Percentiles rank a stretch among this genome's conserved stretches.
Evolutionary conservation across 2,888 invertebrate genomes (phyloP).

Genomic region (Callimorpha dominula): DNA sequence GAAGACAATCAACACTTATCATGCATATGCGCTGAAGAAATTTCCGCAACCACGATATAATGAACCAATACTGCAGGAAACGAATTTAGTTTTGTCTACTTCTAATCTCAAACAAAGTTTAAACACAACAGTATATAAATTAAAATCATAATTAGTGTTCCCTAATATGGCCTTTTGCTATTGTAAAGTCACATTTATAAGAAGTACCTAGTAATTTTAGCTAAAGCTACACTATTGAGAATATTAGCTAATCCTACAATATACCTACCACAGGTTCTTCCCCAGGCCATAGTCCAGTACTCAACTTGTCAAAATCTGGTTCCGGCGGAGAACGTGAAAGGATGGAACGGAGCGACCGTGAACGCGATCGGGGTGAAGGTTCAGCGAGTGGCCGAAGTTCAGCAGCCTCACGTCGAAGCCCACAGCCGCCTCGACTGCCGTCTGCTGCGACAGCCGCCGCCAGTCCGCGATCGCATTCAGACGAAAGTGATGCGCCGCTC

Average conservation of each 20-base stretch:
- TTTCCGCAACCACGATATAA: too few species aligned
- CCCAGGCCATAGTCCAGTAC: slow-evolving; percentile 96
- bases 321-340: slow-evolving; percentile 90
- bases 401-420: slow-evolving; percentile 88
- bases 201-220: not conserved
- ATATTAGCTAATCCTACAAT: slow-evolving; percentile 11
- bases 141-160: not conserved
- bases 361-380: slow-evolving; percentile 83
- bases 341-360: slow-evolving; percentile 87
- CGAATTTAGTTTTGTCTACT: not conserved
- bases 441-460: slow-evolving; percentile 87
- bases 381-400: slow-evolving; percentile 86
- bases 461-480: slow-evolving; percentile 91
- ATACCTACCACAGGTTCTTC: slow-evolving; percentile 89
- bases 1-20: too few species aligned
- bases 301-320: slow-evolving; percentile 96
- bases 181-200: too few species aligned
- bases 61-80: too few species aligned
- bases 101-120: not conserved
- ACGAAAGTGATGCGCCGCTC: slow-evolving; percentile 93
- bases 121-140: not conserved
- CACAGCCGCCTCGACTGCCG: slow-evolving; percentile 84
- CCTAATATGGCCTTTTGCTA: not conserved
- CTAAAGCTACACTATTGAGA: not conserved
- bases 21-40: too few species aligned